Base-by-base conservation (phyloP, 1,140 invertebrate species). In the Leptoteleia sp. region DNA sequence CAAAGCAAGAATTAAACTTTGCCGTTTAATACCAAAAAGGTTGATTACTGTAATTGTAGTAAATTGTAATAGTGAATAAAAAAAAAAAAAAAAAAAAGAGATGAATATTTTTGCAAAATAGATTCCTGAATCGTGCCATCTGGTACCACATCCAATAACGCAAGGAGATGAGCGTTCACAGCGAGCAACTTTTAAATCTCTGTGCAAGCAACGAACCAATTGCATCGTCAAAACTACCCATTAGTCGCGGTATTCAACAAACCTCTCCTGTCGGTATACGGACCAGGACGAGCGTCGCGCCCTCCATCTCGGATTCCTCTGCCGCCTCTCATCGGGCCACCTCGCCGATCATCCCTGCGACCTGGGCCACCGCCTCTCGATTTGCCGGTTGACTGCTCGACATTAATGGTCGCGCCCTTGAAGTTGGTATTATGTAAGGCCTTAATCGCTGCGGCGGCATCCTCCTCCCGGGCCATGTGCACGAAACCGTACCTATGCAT, bases 201-300 rank as follows among this genome's bases (percentile, higher is more conserved):
- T 79, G 70, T 82, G 72, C 73, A 80, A 81, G 70, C 79, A 79
- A 83, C 75, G 77, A 83, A 83, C 78, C 64, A 78, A 68, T 70
- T 70, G 68, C 68, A 79, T 79, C 70, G 70, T 73, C 70, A 55
- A 73, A 79, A 79, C 67, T 79, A 79, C 76, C 70, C 70, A 79
- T 79, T 79, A 79, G 79, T 80, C 80, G 82, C 81, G 82, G 77
- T 82, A 79, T 81, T 83, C 82, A 83, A 83, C 82, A 83, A 82
- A 88, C 88, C 88, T 88, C 88, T 86, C 82, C 88, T 87, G 84
- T 90, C 88, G 82, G 87, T 89, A 83, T 90, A 90, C 73, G 88
- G 88, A 84, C 87, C 88, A 75, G 88, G 89, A 84, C 89, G 84
- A 84, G 84, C 84, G 80, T 89, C 88, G 83, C 88, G 86, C 76